Evolutionary conservation across 2,888 invertebrate species (phyloP).

Genomic region (Drosophila maculinotata): DNA sequence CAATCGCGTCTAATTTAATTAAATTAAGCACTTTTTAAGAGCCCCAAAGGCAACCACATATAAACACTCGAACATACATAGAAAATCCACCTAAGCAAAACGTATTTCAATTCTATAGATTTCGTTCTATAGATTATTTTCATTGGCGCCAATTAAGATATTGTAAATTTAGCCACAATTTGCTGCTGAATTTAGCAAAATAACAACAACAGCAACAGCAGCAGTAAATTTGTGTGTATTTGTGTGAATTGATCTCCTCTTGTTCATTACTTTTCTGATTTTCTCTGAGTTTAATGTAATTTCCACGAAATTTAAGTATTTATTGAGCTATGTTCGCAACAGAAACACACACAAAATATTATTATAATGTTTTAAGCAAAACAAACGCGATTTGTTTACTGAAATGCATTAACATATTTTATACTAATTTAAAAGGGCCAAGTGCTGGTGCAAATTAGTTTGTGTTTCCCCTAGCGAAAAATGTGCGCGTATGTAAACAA

Average conservation of each 20-base stretch:
- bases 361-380: neutral
- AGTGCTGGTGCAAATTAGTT: slow-evolving; percentile 19
- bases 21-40: slow-evolving; percentile 30
- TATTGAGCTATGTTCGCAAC: slow-evolving; percentile 12
- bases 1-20: slow-evolving; percentile 25
- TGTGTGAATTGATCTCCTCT: slow-evolving; percentile 7
- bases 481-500: slow-evolving; percentile 52
- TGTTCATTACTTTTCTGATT: slow-evolving; percentile 8
- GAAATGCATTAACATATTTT: slow-evolving; percentile 39
- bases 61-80: slow-evolving; percentile 1
- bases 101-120: slow-evolving; percentile 21
- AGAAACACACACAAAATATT: neutral
- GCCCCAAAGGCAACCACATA: neutral
- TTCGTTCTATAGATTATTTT: slow-evolving; percentile 31
- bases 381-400: slow-evolving; percentile 44
- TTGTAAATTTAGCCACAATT: slow-evolving; percentile 44
- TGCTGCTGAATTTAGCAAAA: slow-evolving; percentile 42
- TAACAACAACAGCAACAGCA: slow-evolving; percentile 11
- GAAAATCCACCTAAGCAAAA: neutral
- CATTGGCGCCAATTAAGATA: slow-evolving; percentile 47
- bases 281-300: slow-evolving; percentile 14
- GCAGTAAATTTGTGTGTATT: neutral
- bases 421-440: slow-evolving; percentile 57
- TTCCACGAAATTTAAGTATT: slow-evolving; percentile 17
- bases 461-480: slow-evolving; percentile 22